Percentiles rank a stretch among this genome's conserved stretches.
Conservation (phyloP, 2,113 vertebrate genomes). For the Campylomormyrus tamandua region DNA sequence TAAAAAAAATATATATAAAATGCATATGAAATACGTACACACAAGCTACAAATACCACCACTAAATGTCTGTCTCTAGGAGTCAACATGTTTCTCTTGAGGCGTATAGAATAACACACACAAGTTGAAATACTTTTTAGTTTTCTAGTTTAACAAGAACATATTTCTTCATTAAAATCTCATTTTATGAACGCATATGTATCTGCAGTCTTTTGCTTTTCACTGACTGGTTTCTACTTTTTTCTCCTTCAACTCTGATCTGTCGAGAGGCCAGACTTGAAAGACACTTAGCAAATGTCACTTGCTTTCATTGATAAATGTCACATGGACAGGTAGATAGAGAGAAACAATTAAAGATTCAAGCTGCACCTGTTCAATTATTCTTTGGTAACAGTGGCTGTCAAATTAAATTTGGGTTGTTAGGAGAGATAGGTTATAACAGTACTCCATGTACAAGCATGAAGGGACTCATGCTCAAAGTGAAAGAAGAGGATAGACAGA, state of each 20-base stretch:
- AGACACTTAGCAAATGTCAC: constrained; percentile 47
- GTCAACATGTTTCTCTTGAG: not conserved
- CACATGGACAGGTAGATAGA: constrained; percentile 43
- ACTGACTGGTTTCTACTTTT: not conserved
- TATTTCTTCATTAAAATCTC: constrained; percentile 2
- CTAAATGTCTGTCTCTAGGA: not conserved
- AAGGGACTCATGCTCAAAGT: constrained; percentile 45
- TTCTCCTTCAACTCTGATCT: constrained; percentile 21
- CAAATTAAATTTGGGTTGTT: constrained; percentile 64
- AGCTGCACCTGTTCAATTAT: constrained; percentile 49
- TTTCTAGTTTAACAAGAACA: constrained; percentile 1
- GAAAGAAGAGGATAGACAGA: constrained; percentile 37
- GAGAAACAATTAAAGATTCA: constrained; percentile 47
- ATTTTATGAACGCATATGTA: not conserved
- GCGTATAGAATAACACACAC: not conserved
- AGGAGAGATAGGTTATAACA: constrained; percentile 52
- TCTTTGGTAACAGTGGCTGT: constrained; percentile 50
- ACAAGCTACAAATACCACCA: not conserved
- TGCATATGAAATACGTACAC: not conserved
- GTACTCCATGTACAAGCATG: constrained; percentile 48
- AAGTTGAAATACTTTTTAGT: not conserved
- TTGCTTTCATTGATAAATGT: constrained; percentile 45
- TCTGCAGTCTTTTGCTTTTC: not conserved
- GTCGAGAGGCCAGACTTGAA: not conserved
- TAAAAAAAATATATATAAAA: not conserved